These are phyloP conservation scores for Microcebus jonahi DNA, from an alignment of 2,113 vertebrate species.

Conservation along the genomic window DNA sequence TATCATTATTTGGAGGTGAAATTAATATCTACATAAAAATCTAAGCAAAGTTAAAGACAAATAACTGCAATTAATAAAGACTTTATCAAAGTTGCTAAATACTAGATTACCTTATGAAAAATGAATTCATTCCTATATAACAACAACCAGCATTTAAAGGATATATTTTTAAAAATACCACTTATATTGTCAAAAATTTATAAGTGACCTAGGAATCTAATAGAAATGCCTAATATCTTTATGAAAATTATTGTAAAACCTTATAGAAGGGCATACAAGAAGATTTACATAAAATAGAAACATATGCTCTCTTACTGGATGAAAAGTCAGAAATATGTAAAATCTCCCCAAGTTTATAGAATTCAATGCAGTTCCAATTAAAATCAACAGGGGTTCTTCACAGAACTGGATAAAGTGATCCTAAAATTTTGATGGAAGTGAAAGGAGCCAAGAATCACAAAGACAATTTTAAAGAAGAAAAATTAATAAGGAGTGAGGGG, in stretches of 20 bases:
- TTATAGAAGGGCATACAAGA: background rate
- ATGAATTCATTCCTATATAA: background rate
- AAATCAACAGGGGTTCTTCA: background rate
- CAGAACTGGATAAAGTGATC: constrained; percentile 6
- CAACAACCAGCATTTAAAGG: background rate
- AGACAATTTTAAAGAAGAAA: background rate
- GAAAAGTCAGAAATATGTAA: background rate
- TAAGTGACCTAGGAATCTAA: background rate
- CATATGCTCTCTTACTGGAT: background rate
- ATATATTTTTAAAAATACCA: background rate
- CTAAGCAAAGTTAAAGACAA: background rate
- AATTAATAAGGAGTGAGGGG: background rate
- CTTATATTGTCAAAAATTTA: background rate
- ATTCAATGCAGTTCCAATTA: background rate
- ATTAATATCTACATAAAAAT: background rate
- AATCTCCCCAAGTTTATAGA: background rate
- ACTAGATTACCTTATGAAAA: background rate
- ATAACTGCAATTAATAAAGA: background rate
- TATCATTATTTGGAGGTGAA: background rate
- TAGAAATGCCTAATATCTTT: background rate
- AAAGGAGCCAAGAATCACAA: background rate
- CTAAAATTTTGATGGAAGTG: background rate
- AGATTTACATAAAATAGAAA: constrained; percentile 4
- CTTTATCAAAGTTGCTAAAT: background rate
- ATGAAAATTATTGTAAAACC: background rate